Conservation (phyloP, 2,888 invertebrate genomes). For the Oligia strigilis region DNA sequence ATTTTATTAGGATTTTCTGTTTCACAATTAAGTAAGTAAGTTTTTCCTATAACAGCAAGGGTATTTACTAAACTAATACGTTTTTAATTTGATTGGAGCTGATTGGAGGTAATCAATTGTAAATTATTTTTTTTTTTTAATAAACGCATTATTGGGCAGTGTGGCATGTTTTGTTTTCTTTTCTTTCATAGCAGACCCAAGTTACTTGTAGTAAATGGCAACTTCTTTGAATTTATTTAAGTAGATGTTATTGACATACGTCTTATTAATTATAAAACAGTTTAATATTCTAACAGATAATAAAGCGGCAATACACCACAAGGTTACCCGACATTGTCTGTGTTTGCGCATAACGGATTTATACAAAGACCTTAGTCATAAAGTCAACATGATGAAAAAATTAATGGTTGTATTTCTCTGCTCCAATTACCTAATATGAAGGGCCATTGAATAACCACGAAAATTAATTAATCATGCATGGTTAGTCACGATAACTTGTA, state of each 20-base stretch:
- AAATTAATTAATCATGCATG: neutral
- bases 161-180: neutral
- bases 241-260: neutral
- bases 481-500: constrained; percentile 4
- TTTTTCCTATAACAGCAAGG: neutral
- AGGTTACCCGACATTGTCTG: constrained; percentile 22
- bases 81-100: constrained; percentile 22
- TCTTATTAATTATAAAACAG: constrained; percentile 1
- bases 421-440: constrained; percentile 12
- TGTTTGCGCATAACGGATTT: constrained; percentile 5
- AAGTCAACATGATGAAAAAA: constrained; percentile 11
- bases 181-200: neutral
- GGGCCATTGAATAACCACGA: constrained; percentile 12
- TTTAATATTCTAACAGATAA: constrained; percentile 10
- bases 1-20: constrained; percentile 2
- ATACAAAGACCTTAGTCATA: constrained; percentile 24
- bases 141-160: neutral
- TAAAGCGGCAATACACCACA: constrained; percentile 4
- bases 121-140: no score
- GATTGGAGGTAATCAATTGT: constrained; percentile 6
- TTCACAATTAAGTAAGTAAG: constrained; percentile 14
- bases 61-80: neutral
- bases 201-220: neutral
- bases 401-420: constrained; percentile 13
- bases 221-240: neutral